Evolutionary conservation across 2,113 vertebrate genomes (phyloP), one percentile per base, ranked within the genome.

Genomic region (Rhinolophus ferrumequinum): DNA sequence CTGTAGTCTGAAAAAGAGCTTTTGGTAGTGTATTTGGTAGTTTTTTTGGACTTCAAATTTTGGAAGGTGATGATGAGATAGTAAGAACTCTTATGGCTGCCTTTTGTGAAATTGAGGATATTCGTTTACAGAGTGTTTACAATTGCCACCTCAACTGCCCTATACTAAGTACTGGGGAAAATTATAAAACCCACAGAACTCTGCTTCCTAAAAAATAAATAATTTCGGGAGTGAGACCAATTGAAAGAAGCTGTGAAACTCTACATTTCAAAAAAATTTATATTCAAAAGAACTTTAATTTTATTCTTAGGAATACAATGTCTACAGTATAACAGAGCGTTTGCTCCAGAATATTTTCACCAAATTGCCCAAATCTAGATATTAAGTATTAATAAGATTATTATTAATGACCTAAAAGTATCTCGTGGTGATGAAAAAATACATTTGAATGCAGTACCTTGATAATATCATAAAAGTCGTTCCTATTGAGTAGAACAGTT

Each of bases 231-330:
- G 60, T 79, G 15, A 89, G 28, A 84, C 24, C 8, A 92, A 76
- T 58, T 62, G 1, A 92, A 85, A 67, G 41, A 85, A 70, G 5
- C 18, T 69, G 10, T 52, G 28, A 81, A 93, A 75, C 8, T 94
- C 38, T 54, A 15, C 6, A 7, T 52, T 79, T 64, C 5, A 70
- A 14, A 58, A 54, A 94, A 84, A 56, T 44, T 7, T 75, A 38
- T 38, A 50, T 87, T 73, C 15, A 94, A 90, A 93, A 69, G 0
- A 64, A 64, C 56, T 96, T 84, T 86, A 86, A 58, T 60, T 84
- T 60, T 93, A 67, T 79, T 91, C 7, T 54, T 69, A 41, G 30
- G 62, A 88, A 87, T 95, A 60, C 83, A 83, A 75, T 85, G 3
- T 28, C 94, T 64, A 47, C 0, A 75, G 44, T 52, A 62, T 33